A percentile compares a stretch with the other conserved stretches of the same genome.
Evolutionary conservation across 2,113 vertebrate genomes (phyloP).

Genomic region (Ardeotis arabs): DNA sequence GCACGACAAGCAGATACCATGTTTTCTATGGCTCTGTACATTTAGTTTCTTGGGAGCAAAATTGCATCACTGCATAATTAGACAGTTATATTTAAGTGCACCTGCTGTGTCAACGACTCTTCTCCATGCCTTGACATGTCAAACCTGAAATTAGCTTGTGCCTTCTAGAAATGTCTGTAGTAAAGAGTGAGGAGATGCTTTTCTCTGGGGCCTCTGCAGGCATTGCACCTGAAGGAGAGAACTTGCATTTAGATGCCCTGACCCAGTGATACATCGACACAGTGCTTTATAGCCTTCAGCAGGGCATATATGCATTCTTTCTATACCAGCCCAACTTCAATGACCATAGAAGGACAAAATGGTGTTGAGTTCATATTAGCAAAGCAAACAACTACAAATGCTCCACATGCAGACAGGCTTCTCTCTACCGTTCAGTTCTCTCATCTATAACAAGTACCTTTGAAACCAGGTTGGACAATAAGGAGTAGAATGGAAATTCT

Average conservation of each 20-base stretch:
- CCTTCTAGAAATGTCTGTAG: constrained; percentile 1
- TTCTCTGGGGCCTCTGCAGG: background rate
- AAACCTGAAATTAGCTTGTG: constrained; percentile 45
- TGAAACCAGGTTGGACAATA: background rate
- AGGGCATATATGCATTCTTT: background rate
- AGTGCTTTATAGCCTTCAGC: background rate
- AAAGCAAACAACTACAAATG: background rate
- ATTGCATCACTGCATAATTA: constrained; percentile 58
- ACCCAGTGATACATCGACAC: background rate
- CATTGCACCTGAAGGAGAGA: background rate
- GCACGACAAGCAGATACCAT: constrained; percentile 5
- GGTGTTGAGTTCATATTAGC: background rate
- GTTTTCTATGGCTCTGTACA: constrained; percentile 25
- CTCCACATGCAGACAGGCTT: background rate
- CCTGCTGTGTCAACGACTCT: constrained; percentile 56
- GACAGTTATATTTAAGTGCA: constrained; percentile 61
- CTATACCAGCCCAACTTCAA: background rate
- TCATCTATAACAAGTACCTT: background rate
- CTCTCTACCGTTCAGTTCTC: background rate
- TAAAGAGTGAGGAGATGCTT: background rate
- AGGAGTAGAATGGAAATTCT: background rate
- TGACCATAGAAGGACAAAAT: background rate
- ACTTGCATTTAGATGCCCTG: background rate
- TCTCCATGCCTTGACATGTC: constrained; percentile 14
- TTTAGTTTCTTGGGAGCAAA: constrained; percentile 62